These are phyloP conservation scores for Xylota segnis DNA, from an alignment of 2,888 invertebrate species.

Conservation along the genomic window DNA sequence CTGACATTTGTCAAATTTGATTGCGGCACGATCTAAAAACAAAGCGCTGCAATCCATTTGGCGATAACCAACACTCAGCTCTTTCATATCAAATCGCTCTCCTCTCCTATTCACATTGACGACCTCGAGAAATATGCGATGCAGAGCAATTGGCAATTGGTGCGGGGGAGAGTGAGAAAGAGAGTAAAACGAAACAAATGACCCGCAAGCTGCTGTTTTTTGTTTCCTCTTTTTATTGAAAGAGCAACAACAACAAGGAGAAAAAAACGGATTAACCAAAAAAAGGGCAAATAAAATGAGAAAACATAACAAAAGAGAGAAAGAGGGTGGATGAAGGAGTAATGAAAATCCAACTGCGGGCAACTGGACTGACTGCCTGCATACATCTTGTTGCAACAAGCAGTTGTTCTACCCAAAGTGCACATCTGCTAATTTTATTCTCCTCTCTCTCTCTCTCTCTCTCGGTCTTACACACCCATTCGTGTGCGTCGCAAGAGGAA, in stretches of 20 bases:
- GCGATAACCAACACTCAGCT: conserved; percentile 13
- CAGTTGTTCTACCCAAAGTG: conserved; percentile 33
- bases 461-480: background rate
- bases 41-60: conserved; percentile 38
- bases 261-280: conserved; percentile 52
- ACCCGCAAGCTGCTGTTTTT: conserved; percentile 49
- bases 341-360: conserved; percentile 53
- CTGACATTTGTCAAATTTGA: background rate
- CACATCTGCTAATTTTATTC: conserved; percentile 71
- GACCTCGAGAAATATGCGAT: conserved; percentile 70
- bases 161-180: conserved; percentile 27
- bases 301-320: conserved; percentile 21
- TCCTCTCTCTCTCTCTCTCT: conserved; percentile 19
- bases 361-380: conserved; percentile 6
- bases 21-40: conserved; percentile 11
- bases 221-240: conserved; percentile 5
- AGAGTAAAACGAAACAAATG: conserved; percentile 48
- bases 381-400: conserved; percentile 49
- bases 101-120: conserved; percentile 2
- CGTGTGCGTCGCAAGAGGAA: background rate
- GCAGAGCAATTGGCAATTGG: conserved; percentile 40
- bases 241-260: too few species aligned
- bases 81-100: conserved; percentile 17
- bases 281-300: conserved; percentile 47
- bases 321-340: conserved; percentile 63